Evolutionary conservation across 2,888 invertebrate species (phyloP), one percentile per base, ranked within the genome.

Genomic region (Harpalus rubripes): DNA sequence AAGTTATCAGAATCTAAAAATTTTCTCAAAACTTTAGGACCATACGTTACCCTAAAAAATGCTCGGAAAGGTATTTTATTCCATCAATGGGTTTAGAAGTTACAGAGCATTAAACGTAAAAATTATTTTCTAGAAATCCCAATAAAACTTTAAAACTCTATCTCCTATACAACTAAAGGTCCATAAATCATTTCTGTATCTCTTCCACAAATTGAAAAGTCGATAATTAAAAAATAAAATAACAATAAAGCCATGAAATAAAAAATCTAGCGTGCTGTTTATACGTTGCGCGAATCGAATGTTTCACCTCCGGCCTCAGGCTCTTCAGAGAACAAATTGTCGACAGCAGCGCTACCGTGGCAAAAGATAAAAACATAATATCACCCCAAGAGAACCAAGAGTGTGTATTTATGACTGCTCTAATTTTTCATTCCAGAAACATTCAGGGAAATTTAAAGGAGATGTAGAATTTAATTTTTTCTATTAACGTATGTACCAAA

Each of bases 221-320:
- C 68, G 68, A 68, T 68, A 68, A 68, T 68, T 68, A 68, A 68
- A 68, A 68, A 68, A 68, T 68, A 68, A 68, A 68, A 68, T 68
- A 68, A 68, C 68, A 68, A 68, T 68, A 68, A 68, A 39, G 12
- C 68, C 63, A 12, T 39, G 5, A 39, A 68, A 68, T 39, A 39
- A 68, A 68, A 63, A 32, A 68, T 68, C 68, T 15, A 39, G 39
- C 32, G 15, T 10, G n/a, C 68, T 39, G n/a, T 39, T 26, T 68
- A 58, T 26, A 22, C 58, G 78, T 78, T 56, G 16, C 78, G 78
- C 56, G 15, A 6, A 22, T 52, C 44, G 22, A 52, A 78, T 52
- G 52, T 78, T 78, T 78, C 78, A 78, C 58, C 65, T 32, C 65
- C 65, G 39, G 12, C 22, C 65, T 26, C 65, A 8, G 68, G 26